Percentiles rank a stretch among this genome's conserved stretches.
Conservation (phyloP, 2,888 invertebrate genomes). For the Clanis bilineata region DNA sequence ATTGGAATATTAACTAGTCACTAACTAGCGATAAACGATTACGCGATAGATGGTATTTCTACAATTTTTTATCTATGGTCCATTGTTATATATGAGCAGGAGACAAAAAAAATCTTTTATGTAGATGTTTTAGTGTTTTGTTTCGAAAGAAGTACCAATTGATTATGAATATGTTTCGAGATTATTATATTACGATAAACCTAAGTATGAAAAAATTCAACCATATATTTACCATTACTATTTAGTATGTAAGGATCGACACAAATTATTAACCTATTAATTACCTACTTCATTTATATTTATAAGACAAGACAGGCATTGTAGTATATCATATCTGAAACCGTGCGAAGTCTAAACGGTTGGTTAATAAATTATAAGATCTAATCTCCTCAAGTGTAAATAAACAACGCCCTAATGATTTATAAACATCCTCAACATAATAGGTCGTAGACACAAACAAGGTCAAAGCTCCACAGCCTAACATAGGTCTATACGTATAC, state of each 20-base stretch:
- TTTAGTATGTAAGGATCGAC: background rate
- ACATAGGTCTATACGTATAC: constrained; percentile 24
- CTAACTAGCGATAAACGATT: too few species aligned
- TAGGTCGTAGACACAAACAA: constrained; percentile 15
- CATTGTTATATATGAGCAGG: too few species aligned
- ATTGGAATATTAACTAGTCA: too few species aligned
- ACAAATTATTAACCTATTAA: background rate
- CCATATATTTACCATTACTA: background rate
- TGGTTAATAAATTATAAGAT: background rate
- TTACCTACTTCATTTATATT: background rate
- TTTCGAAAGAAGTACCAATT: too few species aligned
- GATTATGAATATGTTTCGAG: too few species aligned
- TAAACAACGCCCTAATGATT: background rate
- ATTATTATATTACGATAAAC: too few species aligned
- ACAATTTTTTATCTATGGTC: too few species aligned
- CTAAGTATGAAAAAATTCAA: too few species aligned
- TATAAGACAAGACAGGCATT: background rate
- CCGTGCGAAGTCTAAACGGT: background rate
- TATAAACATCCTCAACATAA: background rate
- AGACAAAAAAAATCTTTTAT: too few species aligned
- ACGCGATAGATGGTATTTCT: too few species aligned
- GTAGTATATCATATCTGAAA: too few species aligned
- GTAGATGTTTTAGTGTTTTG: too few species aligned
- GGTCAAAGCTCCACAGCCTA: constrained; percentile 24
- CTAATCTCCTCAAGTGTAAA: background rate